A percentile compares a stretch with the other conserved stretches of the same genome.
Conservation (phyloP, 1,140 invertebrate species). For the Nasonia longicornis region DNA sequence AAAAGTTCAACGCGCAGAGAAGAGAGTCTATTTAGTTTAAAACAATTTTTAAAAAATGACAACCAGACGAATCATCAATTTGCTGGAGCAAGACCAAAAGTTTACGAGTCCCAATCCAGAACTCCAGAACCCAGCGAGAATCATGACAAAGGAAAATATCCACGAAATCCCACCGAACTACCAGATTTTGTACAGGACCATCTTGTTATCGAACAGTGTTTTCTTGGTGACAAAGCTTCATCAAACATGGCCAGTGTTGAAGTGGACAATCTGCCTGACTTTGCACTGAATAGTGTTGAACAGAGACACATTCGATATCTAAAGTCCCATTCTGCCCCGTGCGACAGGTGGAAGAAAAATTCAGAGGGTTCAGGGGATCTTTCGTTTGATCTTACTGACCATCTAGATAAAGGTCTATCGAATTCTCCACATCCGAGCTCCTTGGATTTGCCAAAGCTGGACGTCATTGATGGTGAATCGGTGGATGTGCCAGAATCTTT, state of each 20-base stretch:
- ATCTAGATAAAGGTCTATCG: conserved; percentile 50
- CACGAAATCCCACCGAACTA: conserved; percentile 68
- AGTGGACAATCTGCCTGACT: conserved; percentile 69
- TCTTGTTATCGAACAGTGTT: conserved; percentile 72
- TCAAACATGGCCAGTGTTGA: conserved; percentile 53
- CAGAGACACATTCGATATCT: conserved; percentile 52
- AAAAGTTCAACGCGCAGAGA: conserved; percentile 69
- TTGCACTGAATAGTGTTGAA: conserved; percentile 63
- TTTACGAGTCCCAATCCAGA: conserved; percentile 62
- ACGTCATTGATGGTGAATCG: conserved; percentile 46
- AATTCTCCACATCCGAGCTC: conserved; percentile 54
- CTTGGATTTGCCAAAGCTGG: conserved; percentile 58
- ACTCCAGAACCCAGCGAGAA: conserved; percentile 48
- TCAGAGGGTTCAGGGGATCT: conserved; percentile 47
- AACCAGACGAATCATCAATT: conserved; percentile 65
- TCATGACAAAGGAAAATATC: conserved; percentile 56
- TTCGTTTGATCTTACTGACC: conserved; percentile 61
- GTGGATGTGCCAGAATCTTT: conserved; percentile 53
- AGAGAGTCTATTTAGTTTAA: conserved; percentile 84
- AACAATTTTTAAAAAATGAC: conserved; percentile 78
- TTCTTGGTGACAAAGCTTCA: conserved; percentile 59
- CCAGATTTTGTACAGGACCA: conserved; percentile 76
- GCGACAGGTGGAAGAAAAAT: conserved; percentile 51
- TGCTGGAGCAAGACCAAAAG: conserved; percentile 72
- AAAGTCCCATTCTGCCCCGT: conserved; percentile 20